Conservation (phyloP, 2,888 invertebrate species). For the Drosophila paramelanica region DNA sequence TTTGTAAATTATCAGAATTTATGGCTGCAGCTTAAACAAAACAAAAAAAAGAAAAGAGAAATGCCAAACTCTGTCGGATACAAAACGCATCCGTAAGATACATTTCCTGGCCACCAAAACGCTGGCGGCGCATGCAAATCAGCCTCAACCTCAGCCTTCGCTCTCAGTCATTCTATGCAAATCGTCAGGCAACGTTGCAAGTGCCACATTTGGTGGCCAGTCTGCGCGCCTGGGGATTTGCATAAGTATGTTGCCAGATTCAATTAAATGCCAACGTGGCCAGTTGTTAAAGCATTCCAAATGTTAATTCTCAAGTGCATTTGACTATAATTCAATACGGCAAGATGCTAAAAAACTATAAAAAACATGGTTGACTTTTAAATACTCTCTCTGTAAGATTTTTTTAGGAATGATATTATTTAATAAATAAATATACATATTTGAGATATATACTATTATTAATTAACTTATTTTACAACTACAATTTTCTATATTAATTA, state of each 20-base stretch:
- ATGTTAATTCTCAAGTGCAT: conserved; percentile 81
- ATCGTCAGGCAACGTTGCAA: conserved; percentile 36
- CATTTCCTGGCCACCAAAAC: conserved; percentile 2
- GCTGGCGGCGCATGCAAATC: conserved; percentile 61
- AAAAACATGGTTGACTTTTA: neutral
- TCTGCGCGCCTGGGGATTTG: conserved; percentile 58
- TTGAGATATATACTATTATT: no score
- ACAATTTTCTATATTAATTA: no score
- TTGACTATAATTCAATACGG: conserved; percentile 64
- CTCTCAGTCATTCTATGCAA: conserved; percentile 71
- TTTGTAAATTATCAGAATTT: conserved; percentile 82
- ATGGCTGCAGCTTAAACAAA: conserved; percentile 29
- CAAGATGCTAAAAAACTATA: conserved; percentile 8
- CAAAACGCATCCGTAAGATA: conserved; percentile 8
- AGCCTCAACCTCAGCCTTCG: conserved; percentile 6
- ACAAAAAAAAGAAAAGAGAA: neutral
- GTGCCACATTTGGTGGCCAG: conserved; percentile 64
- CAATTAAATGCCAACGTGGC: conserved; percentile 75
- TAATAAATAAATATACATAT: neutral
- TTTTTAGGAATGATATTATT: no score
- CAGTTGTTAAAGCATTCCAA: conserved; percentile 81
- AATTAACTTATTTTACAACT: no score
- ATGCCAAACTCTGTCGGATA: neutral
- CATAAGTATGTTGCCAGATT: conserved; percentile 76
- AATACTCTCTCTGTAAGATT: conserved; percentile 14